A percentile compares a stretch with the other conserved stretches of the same genome.
Evolutionary conservation across 2,113 vertebrate species (phyloP).

Genomic region (Siniperca knerii): DNA sequence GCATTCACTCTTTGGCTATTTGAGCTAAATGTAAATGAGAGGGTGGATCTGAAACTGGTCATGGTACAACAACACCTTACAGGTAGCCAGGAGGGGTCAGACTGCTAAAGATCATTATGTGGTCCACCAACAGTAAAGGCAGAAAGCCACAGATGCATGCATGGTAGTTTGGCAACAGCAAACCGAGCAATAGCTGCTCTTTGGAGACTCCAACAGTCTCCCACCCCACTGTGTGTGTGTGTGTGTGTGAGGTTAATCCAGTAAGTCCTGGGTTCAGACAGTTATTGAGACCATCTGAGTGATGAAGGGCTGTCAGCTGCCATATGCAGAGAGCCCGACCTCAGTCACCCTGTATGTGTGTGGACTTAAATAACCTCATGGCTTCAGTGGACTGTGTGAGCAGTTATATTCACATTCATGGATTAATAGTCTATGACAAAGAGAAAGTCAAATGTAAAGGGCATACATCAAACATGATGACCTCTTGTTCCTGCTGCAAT

Average conservation of each 20-base stretch:
- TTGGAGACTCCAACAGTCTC: background rate
- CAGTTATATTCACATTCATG: background rate
- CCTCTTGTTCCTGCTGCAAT: background rate
- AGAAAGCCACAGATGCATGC: background rate
- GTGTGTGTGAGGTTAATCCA: slow-evolving; percentile 42
- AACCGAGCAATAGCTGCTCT: slow-evolving; percentile 3
- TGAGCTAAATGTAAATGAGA: too few relatives aligned
- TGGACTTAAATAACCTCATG: slow-evolving; percentile 33
- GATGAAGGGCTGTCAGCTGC: slow-evolving; percentile 66
- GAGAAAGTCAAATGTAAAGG: slow-evolving; percentile 11
- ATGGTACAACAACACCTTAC: too few relatives aligned
- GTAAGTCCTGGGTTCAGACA: slow-evolving; percentile 37
- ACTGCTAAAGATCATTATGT: background rate
- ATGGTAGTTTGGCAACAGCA: background rate
- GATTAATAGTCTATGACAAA: background rate
- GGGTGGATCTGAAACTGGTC: too few relatives aligned
- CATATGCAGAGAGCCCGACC: slow-evolving; percentile 44
- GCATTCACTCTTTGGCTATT: too few relatives aligned
- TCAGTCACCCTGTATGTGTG: slow-evolving; percentile 8
- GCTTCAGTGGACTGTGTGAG: background rate
- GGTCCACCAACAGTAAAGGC: background rate
- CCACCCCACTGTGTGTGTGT: background rate
- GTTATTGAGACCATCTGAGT: slow-evolving; percentile 40
- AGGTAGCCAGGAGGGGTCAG: background rate
- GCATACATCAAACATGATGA: background rate